Evolutionary conservation across 2,797 vertebrate genomes (phyloP).

Genomic region (Xenentodon cancila): DNA sequence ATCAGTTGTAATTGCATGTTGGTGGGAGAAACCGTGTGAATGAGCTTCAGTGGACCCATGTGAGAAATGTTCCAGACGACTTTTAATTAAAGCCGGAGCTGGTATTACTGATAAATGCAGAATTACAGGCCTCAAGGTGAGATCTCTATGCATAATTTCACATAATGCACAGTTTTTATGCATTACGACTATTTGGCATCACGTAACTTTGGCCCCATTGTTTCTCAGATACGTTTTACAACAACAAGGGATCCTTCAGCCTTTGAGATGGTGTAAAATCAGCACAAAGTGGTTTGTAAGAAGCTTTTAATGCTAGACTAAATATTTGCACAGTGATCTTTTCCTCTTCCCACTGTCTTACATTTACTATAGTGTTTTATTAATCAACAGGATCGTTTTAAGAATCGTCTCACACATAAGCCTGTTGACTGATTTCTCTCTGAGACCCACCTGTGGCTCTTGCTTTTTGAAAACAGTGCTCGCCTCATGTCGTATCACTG

Average conservation of each 20-base stretch:
- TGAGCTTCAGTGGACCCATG: constrained; percentile 34
- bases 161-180: too few relatives aligned
- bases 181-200: too few relatives aligned
- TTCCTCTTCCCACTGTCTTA: too few relatives aligned
- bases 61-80: constrained; percentile 54
- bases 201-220: too few relatives aligned
- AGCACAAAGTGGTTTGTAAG: too few relatives aligned
- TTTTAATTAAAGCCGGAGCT: constrained; percentile 44
- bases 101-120: constrained; percentile 20
- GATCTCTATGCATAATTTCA: too few relatives aligned
- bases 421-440: constrained; percentile 1
- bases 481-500: constrained; percentile 10
- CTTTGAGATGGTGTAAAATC: too few relatives aligned
- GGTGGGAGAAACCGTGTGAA: constrained; percentile 53
- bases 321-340: too few relatives aligned
- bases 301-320: too few relatives aligned
- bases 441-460: constrained; percentile 2
- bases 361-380: not conserved
- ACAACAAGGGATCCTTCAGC: too few relatives aligned
- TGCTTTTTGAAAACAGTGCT: constrained; percentile 12
- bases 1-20: constrained; percentile 57
- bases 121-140: too few relatives aligned
- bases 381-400: not conserved
- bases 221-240: too few relatives aligned
- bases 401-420: not conserved